Evolutionary conservation across 2,113 vertebrate species (phyloP).

Genomic region (Phrynosoma platyrhinos): DNA sequence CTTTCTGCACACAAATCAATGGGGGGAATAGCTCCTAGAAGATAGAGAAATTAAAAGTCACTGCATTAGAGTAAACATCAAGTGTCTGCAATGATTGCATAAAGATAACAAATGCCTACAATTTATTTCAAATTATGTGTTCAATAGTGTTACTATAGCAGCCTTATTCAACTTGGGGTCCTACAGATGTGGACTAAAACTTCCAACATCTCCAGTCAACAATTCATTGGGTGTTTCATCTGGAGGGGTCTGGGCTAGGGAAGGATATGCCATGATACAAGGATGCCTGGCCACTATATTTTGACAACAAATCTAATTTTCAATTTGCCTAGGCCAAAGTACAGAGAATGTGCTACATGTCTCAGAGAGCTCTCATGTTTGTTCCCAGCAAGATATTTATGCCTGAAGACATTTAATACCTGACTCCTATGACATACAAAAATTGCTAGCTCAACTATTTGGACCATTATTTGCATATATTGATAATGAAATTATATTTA

Average conservation of each 20-base stretch:
- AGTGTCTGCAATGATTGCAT: background rate
- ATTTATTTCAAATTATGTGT: constrained; percentile 16
- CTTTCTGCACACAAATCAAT: background rate
- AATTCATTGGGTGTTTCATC: background rate
- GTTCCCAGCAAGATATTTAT: constrained; percentile 6
- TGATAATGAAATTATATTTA: background rate
- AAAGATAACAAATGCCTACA: background rate
- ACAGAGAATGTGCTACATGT: constrained; percentile 12
- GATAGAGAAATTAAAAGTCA: background rate
- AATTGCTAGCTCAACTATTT: background rate
- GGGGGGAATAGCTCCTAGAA: background rate
- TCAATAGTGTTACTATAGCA: fast-evolving
- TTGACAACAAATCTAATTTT: constrained; percentile 27
- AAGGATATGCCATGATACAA: fast-evolving
- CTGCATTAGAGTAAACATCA: background rate
- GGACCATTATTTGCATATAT: background rate
- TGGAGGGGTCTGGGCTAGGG: background rate
- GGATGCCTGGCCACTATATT: background rate
- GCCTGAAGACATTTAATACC: constrained; percentile 8
- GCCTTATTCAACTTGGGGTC: background rate
- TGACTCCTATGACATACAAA: background rate
- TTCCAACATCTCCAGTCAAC: background rate
- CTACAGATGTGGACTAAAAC: background rate
- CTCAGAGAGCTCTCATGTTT: constrained; percentile 13
- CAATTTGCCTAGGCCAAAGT: background rate